Evolutionary conservation across 1,140 invertebrate genomes (phyloP), one percentile per base, ranked within the genome.

Genomic region (Gonatopus flavifemur): DNA sequence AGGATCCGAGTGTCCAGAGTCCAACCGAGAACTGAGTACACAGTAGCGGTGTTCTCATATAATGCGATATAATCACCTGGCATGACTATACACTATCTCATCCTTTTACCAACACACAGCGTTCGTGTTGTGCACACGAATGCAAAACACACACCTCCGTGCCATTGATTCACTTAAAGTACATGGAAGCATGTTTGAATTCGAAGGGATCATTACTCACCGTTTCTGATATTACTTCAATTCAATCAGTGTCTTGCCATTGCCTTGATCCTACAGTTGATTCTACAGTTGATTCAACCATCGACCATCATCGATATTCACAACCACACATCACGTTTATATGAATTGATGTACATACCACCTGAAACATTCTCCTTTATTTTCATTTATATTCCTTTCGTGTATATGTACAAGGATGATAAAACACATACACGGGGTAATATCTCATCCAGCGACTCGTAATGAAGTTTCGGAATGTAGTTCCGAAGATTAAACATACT

Each of bases 11-110:
- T 33, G 57, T 58, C 52, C 57, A 39, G 59, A 64, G 65, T 64
- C 55, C 57, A 55, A n/a, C n/a, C 53, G 67, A 72, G 66, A 65
- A 65, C 66, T 68, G 67, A 69, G 74, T 74, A 74, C 71, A 78
- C 76, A 74, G 76, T 77, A 78, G 76, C 76, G 63, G 76, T 71
- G 63, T 74, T 60, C 70, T 78, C 73, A 59, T 75, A 77, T 76
- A 78, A 78, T 77, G 74, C 73, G 76, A 78, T 78, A 78, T 77
- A 77, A 78, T 78, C 76, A 78, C 76, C 71, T 69, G 70, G 71
- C 73, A 78, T 76, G 76, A 77, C 74, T 75, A 67, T 66, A 76
- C 74, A 74, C 67, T 77, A 78, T 78, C 76, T 76, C 74, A 78
- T 76, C 64, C 63, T 44, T n/a, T 42, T 49, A 53, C 37, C 64